These are phyloP conservation scores for Phoenicopterus ruber DNA, from an alignment of 2,113 vertebrate genomes.

Conservation along the genomic window DNA sequence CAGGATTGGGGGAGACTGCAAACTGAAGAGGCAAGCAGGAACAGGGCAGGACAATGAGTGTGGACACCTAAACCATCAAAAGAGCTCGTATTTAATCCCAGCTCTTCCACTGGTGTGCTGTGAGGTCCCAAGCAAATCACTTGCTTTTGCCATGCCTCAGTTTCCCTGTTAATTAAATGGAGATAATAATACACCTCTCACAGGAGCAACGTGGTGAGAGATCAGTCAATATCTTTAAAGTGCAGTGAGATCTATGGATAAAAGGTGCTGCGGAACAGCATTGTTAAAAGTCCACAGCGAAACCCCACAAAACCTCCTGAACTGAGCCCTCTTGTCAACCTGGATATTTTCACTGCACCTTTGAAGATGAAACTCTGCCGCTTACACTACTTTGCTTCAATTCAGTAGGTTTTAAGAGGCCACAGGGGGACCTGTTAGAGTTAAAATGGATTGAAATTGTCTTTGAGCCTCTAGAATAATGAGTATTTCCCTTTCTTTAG, in stretches of 20 bases:
- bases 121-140: neutral
- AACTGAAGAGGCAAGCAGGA: neutral
- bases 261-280: neutral
- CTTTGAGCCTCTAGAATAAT: constrained; percentile 73
- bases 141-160: constrained; percentile 7
- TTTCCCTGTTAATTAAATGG: constrained; percentile 34
- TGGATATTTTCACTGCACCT: constrained; percentile 64
- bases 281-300: constrained; percentile 29
- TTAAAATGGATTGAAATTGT: constrained; percentile 71
- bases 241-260: neutral
- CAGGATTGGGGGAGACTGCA: neutral
- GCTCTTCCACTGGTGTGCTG: neutral
- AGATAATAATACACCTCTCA: neutral
- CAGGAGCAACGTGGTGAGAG: neutral
- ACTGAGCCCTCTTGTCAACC: constrained; percentile 67
- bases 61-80: neutral
- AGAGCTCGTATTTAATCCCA: neutral
- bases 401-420: constrained; percentile 75
- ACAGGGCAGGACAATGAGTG: neutral
- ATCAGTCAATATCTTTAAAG: constrained; percentile 30
- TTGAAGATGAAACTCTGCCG: constrained; percentile 70
- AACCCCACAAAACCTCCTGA: constrained; percentile 51
- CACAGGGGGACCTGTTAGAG: constrained; percentile 65
- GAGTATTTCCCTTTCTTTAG: constrained; percentile 71
- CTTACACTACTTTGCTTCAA: constrained; percentile 65